Conservation (phyloP, 2,797 vertebrate genomes). For the Danio choprae region DNA sequence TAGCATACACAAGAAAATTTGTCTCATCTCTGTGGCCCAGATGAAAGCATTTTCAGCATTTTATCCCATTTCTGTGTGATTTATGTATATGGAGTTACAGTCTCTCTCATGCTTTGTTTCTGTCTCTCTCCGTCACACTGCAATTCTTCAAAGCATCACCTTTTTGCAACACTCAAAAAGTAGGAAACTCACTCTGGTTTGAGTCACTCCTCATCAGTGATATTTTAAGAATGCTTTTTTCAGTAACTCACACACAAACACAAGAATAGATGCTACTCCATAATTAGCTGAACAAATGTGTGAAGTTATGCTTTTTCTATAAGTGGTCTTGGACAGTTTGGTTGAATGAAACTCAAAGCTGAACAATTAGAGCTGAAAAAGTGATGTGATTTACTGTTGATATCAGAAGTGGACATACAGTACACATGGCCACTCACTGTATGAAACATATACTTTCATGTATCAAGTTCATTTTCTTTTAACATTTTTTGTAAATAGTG, state of each 20-base stretch:
- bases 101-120: neutral
- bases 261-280: neutral
- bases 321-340: neutral
- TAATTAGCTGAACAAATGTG: conserved; percentile 18
- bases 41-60: conserved; percentile 22
- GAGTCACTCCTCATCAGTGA: conserved; percentile 36
- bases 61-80: conserved; percentile 40
- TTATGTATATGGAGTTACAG: conserved; percentile 21
- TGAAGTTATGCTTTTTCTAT: conserved; percentile 17
- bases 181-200: conserved; percentile 28
- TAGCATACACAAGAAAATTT: conserved; percentile 1
- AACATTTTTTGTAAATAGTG: too few species aligned
- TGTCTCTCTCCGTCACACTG: neutral
- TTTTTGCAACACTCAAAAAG: conserved; percentile 23
- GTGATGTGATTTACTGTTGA: neutral
- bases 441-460: neutral
- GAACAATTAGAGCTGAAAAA: neutral
- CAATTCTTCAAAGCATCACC: neutral
- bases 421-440: neutral
- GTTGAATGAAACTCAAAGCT: neutral
- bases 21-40: conserved; percentile 6
- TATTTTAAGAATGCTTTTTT: conserved; percentile 24
- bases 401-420: neutral
- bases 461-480: neutral
- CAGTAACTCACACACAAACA: neutral